These are phyloP conservation scores for Pterobdella sp. DNA, from an alignment of 2,888 invertebrate genomes.

Conservation along the genomic window DNA sequence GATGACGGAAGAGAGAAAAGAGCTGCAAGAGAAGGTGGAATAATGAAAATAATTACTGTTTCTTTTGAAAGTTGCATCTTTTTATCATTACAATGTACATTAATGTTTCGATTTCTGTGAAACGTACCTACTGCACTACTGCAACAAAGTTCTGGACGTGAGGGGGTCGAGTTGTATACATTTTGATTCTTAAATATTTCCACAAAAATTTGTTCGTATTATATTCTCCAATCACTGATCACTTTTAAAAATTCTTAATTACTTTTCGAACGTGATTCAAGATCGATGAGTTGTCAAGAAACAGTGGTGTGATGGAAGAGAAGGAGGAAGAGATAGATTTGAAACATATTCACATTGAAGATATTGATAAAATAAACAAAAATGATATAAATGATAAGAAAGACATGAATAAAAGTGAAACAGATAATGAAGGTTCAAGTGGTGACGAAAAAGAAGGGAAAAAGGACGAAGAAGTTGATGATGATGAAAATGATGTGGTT, in stretches of 20 bases:
- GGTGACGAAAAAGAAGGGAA: background rate
- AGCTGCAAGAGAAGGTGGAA: background rate
- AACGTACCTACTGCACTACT: no score
- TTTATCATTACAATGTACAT: no score
- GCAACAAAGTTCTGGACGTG: no score
- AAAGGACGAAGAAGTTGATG: background rate
- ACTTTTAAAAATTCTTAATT: no score
- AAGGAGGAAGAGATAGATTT: background rate
- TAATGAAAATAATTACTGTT: no score
- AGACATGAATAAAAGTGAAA: background rate
- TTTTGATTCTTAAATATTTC: no score
- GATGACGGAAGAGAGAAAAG: background rate
- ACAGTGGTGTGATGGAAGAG: background rate
- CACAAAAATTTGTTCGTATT: no score
- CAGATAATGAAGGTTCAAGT: background rate
- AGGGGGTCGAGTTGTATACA: no score
- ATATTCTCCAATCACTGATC: no score
- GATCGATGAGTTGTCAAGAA: background rate
- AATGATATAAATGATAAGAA: background rate
- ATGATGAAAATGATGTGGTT: background rate
- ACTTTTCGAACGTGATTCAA: background rate
- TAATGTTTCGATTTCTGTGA: no score
- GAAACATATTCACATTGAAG: background rate
- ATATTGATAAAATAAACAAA: background rate
- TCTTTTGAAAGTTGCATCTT: no score